phyloP scores from a whole-genome alignment of 2,113 vertebrate species.

The Gymnorhina tibicen region DNA sequence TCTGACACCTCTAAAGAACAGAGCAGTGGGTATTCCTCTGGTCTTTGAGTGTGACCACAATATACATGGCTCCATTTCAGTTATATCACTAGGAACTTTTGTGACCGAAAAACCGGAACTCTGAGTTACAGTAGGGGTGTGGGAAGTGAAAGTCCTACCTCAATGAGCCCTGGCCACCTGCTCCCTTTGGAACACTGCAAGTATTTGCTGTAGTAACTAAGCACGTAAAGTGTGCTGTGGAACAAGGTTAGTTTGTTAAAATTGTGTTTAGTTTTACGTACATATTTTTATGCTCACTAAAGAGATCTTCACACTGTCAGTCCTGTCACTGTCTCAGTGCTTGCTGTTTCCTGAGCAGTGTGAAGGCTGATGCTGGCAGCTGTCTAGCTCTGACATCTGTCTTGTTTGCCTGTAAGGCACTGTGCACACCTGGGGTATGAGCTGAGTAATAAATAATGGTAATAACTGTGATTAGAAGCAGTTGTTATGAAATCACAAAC shows the following conservation, averaged over 20 bases:
- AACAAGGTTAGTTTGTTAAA: background rate
- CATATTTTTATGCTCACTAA: background rate
- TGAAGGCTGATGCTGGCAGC: background rate
- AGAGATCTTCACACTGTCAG: background rate
- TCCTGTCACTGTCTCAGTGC: background rate
- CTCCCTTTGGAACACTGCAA: background rate
- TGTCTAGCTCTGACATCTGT: background rate
- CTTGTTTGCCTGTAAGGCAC: background rate
- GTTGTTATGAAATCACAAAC: background rate
- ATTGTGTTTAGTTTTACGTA: background rate
- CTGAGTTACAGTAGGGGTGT: background rate
- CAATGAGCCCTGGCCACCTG: background rate
- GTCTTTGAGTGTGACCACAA: background rate
- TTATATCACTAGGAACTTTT: background rate
- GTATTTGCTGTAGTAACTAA: background rate
- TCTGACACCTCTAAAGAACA: background rate
- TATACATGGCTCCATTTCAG: background rate
- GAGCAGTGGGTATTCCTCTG: background rate
- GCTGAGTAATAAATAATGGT: background rate
- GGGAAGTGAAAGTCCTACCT: background rate
- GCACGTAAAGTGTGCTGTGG: background rate
- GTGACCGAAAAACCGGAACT: background rate
- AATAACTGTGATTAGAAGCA: conserved; percentile 1
- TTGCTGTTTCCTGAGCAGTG: background rate
- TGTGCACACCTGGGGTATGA: background rate